Evolutionary conservation across 2,113 vertebrate genomes (phyloP).

Genomic region (Alethe castanea): DNA sequence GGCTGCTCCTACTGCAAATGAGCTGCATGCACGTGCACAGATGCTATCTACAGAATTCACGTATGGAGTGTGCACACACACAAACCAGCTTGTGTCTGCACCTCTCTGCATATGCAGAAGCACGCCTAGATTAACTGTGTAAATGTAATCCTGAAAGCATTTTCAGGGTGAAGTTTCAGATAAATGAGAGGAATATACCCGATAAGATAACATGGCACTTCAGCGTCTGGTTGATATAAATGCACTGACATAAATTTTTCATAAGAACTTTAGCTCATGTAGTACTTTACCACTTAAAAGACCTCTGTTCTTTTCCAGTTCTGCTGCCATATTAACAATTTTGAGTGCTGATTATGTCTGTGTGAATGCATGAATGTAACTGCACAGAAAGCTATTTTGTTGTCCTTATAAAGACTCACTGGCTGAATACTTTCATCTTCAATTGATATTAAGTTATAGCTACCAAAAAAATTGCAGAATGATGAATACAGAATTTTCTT

Average conservation of each 20-base stretch:
- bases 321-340: background rate
- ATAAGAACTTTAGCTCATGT: background rate
- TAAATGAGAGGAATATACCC: background rate
- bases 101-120: background rate
- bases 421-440: background rate
- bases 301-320: background rate
- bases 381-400: background rate
- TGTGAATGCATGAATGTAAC: background rate
- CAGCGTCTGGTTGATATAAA: background rate
- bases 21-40: background rate
- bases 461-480: background rate
- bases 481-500: background rate
- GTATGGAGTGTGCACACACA: background rate
- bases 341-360: background rate
- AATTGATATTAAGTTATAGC: background rate
- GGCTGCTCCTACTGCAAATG: background rate
- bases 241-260: background rate
- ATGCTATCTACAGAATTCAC: background rate
- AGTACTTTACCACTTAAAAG: background rate
- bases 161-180: background rate
- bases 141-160: background rate
- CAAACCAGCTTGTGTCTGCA: background rate
- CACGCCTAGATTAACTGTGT: background rate
- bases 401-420: background rate
- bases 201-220: background rate